Conservation (phyloP, 2,113 vertebrate genomes). For the Nestor notabilis region DNA sequence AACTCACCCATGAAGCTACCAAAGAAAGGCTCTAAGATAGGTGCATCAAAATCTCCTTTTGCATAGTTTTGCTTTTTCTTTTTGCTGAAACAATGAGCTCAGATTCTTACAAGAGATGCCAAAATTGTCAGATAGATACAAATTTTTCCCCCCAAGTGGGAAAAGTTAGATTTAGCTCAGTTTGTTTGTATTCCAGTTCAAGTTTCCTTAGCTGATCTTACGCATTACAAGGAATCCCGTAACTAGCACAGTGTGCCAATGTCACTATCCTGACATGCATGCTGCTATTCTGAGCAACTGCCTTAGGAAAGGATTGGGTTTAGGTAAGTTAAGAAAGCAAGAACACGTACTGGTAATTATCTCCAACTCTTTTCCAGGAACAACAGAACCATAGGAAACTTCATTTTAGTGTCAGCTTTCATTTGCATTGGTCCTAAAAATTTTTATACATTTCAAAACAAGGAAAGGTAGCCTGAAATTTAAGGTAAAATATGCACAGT, state of each 20-base stretch:
- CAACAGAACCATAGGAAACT: not conserved
- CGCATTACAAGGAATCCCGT: accelerated
- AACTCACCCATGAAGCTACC: not conserved
- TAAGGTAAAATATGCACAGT: not conserved
- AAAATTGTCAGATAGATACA: not conserved
- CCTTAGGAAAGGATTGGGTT: slow-evolving; percentile 1
- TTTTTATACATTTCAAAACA: not conserved
- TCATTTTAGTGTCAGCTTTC: not conserved
- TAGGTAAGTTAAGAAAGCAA: slow-evolving; percentile 4
- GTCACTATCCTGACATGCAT: not conserved
- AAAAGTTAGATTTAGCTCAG: not conserved
- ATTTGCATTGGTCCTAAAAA: not conserved
- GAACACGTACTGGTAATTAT: not conserved
- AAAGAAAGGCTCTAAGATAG: not conserved
- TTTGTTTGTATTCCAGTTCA: slow-evolving; percentile 9
- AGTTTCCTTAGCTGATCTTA: not conserved
- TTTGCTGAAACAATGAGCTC: not conserved
- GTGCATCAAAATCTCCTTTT: not conserved
- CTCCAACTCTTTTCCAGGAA: not conserved
- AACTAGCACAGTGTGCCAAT: not conserved
- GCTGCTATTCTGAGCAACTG: slow-evolving; percentile 4
- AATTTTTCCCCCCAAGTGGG: not conserved
- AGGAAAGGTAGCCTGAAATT: not conserved
- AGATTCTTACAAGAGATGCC: not conserved
- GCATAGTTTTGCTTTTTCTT: not conserved